phyloP scores from a whole-genome alignment of 2,113 vertebrate species.

The Mixornis gularis region DNA sequence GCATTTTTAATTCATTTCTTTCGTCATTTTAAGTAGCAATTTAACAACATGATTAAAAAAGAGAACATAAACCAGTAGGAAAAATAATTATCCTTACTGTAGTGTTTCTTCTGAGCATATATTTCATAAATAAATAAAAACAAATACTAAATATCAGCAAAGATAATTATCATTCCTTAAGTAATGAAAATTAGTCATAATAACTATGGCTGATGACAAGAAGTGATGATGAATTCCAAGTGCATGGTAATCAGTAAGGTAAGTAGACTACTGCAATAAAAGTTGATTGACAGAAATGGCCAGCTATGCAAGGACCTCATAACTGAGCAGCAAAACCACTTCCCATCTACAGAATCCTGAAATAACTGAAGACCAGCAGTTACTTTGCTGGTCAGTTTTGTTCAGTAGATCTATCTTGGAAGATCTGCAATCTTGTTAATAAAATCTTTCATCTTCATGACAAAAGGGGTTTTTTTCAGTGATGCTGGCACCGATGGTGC shows the following conservation, averaged over 20 bases:
- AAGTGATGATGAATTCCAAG: neutral
- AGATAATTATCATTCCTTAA: neutral
- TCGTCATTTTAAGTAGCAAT: neutral
- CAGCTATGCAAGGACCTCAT: neutral
- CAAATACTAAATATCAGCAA: neutral
- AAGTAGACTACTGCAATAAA: neutral
- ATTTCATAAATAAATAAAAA: slow-evolving; percentile 48
- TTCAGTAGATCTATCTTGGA: neutral
- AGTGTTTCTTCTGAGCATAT: neutral
- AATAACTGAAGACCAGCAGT: neutral
- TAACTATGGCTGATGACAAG: neutral
- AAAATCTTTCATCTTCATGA: neutral
- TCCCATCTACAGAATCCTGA: neutral
- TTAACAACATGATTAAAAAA: neutral
- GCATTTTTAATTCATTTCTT: neutral
- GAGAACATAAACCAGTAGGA: neutral
- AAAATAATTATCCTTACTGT: slow-evolving; percentile 25
- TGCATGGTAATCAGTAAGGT: neutral
- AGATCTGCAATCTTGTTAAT: neutral
- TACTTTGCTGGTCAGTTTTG: neutral
- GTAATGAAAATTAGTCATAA: neutral
- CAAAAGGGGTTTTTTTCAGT: neutral
- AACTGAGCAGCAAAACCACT: neutral
- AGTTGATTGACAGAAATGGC: neutral
- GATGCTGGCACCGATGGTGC: neutral